Percentiles rank a stretch among this genome's conserved stretches.
These are phyloP conservation scores for Cyclina sinensis DNA, from an alignment of 1,140 invertebrate genomes.

Conservation along the genomic window DNA sequence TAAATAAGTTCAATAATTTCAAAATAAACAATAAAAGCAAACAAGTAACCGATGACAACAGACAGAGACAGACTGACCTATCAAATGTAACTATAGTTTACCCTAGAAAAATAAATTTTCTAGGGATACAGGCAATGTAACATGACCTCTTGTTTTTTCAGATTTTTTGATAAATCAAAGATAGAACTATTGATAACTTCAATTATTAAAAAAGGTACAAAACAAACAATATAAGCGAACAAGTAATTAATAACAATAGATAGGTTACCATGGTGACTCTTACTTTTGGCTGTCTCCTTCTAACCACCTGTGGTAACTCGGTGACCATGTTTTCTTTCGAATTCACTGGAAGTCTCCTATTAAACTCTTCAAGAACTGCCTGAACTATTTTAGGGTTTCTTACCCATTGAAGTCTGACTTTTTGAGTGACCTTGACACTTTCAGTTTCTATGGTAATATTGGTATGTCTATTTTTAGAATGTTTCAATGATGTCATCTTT, in stretches of 20 bases:
- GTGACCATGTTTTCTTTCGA: not conserved
- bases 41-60: not conserved
- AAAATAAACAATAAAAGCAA: no score
- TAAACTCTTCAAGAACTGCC: conserved; percentile 30
- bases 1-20: no score
- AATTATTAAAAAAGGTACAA: no score
- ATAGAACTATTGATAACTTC: no score
- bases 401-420: conserved; percentile 47
- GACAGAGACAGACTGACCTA: no score
- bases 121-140: no score
- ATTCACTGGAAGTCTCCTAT: conserved; percentile 1
- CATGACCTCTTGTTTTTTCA: no score
- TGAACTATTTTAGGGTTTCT: conserved; percentile 31
- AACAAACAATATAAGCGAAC: no score
- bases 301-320: not conserved
- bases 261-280: not conserved
- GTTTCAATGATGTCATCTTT: conserved; percentile 34
- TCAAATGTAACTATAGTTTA: no score
- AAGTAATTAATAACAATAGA: not conserved
- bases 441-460: conserved; percentile 5
- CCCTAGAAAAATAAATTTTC: no score
- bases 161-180: no score
- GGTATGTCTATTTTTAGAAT: conserved; percentile 18
- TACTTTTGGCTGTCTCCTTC: conserved; percentile 4
- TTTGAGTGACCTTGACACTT: conserved; percentile 13